Conservation (phyloP, 2,888 invertebrate species). For the Artemia sp. region DNA sequence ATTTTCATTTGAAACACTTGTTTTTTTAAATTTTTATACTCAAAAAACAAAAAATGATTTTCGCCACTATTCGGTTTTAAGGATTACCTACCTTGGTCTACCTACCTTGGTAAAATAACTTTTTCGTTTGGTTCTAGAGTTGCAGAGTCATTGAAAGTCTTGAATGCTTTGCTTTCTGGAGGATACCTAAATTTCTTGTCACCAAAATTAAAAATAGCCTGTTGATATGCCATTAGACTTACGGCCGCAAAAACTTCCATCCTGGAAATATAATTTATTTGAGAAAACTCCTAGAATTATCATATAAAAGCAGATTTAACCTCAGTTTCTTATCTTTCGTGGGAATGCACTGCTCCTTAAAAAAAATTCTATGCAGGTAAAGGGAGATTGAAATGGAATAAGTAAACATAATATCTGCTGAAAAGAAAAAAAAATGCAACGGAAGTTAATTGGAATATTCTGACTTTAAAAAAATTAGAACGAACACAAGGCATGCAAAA, state of each 20-base stretch:
- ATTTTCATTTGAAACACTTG: too few species aligned
- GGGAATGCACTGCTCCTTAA: too few species aligned
- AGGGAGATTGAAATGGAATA: slow-evolving; percentile 21
- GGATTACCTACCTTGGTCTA: not conserved
- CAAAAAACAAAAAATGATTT: too few species aligned
- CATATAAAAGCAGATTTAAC: too few species aligned
- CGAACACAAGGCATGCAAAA: not conserved
- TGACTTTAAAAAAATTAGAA: not conserved
- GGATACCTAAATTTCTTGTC: slow-evolving; percentile 56
- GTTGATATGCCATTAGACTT: slow-evolving; percentile 91
- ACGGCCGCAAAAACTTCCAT: slow-evolving; percentile 84
- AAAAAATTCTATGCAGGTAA: too few species aligned
- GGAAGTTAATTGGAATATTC: too few species aligned
- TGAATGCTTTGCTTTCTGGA: slow-evolving; percentile 46
- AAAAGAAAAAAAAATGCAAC: not conserved
- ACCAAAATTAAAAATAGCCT: slow-evolving; percentile 84
- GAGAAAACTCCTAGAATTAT: too few species aligned
- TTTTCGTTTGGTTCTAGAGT: slow-evolving; percentile 56
- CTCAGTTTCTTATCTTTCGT: too few species aligned
- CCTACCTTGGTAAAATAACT: slow-evolving; percentile 53
- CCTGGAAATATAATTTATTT: slow-evolving; percentile 34
- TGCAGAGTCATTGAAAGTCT: slow-evolving; percentile 59
- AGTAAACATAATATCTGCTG: not conserved
- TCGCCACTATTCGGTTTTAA: too few species aligned
- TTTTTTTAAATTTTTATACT: too few species aligned